Conservation (phyloP, 1,140 invertebrate genomes). For the Diorhabda carinulata region DNA sequence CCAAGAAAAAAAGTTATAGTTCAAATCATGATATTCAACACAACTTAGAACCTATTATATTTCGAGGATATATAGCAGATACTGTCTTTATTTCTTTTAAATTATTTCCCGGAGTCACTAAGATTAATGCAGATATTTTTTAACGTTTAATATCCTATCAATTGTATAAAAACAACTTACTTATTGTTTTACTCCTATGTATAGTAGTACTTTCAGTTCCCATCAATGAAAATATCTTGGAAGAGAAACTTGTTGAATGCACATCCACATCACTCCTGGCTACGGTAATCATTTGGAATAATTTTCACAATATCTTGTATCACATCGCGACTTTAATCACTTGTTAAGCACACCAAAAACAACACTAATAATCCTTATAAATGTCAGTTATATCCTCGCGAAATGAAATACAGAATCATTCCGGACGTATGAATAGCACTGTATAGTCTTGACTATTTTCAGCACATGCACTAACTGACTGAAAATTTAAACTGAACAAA, state of each 20-base stretch:
- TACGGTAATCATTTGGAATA: constrained; percentile 29
- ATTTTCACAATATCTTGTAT: constrained; percentile 9
- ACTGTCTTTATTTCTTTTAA: no score
- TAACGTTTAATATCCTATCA: no score
- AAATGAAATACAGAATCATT: not conserved
- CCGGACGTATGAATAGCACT: constrained; percentile 19
- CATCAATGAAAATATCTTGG: constrained; percentile 46
- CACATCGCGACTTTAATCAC: constrained; percentile 21
- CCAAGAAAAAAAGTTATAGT: no score
- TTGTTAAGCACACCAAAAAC: not conserved
- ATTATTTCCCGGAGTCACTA: no score
- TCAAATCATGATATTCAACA: no score
- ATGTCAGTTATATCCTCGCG: not conserved
- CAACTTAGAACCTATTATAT: no score
- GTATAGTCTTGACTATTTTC: constrained; percentile 31
- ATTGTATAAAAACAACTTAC: constrained; percentile 17
- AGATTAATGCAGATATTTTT: no score
- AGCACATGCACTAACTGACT: constrained; percentile 29
- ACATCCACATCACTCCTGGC: constrained; percentile 32
- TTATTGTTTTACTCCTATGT: constrained; percentile 41
- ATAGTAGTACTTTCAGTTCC: constrained; percentile 53
- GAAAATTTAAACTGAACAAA: constrained; percentile 33
- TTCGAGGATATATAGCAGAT: no score
- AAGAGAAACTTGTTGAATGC: constrained; percentile 20
- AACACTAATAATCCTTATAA: not conserved